Percentiles rank a stretch among this genome's conserved stretches.
Conservation (phyloP, 2,797 vertebrate species). For the Echeneis naucrates region DNA sequence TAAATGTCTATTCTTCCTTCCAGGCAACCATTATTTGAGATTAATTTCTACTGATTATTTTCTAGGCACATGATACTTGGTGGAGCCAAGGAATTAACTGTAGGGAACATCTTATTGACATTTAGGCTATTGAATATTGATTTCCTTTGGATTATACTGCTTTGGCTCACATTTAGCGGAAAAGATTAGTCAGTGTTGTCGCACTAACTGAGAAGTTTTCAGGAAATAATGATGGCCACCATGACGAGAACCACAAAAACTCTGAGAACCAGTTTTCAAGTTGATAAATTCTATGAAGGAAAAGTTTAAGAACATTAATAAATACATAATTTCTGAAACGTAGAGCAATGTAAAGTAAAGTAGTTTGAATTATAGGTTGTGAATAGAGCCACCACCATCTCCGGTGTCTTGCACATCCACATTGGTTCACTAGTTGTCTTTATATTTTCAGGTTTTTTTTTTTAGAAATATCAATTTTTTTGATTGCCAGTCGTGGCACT, state of each 20-base stretch:
- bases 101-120: neutral
- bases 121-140: neutral
- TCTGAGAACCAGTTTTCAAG: neutral
- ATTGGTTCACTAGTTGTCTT: neutral
- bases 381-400: neutral
- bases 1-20: neutral
- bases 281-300: constrained; percentile 1
- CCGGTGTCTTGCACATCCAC: neutral
- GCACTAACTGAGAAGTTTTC: constrained; percentile 2
- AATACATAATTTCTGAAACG: neutral
- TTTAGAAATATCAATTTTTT: constrained; percentile 9
- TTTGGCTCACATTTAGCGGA: neutral
- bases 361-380: neutral
- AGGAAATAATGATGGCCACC: neutral
- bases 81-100: neutral
- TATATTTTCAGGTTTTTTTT: neutral
- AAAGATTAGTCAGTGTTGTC: neutral
- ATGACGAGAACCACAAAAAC: neutral
- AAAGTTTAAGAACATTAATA: neutral
- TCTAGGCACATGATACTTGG: neutral
- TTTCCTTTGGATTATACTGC: neutral
- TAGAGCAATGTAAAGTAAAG: neutral
- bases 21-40: constrained; percentile 1
- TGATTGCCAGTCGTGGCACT: constrained; percentile 2
- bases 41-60: constrained; percentile 1